Percentiles rank a stretch among this genome's conserved stretches.
Conservation (phyloP, 1,140 invertebrate genomes). For the Mizuhopecten yessoensis region DNA sequence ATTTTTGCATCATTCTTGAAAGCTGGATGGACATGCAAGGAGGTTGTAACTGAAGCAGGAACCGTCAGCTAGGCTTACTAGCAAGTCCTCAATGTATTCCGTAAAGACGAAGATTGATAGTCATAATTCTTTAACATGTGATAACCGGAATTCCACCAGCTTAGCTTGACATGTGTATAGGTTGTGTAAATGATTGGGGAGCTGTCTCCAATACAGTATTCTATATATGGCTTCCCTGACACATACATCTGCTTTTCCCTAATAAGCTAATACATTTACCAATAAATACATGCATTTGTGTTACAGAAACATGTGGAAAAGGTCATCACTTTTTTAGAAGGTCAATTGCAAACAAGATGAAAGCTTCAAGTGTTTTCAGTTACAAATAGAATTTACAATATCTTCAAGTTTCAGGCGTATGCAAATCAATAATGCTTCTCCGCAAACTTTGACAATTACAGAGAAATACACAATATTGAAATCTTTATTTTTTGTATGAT, state of each 20-base stretch:
- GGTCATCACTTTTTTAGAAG: background rate
- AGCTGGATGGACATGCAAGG: background rate
- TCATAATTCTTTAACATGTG: conserved; percentile 9
- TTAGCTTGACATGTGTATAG: background rate
- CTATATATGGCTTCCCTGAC: background rate
- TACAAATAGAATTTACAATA: background rate
- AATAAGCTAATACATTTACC: background rate
- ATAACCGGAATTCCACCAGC: background rate
- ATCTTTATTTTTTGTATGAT: too few species aligned
- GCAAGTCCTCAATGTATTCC: background rate
- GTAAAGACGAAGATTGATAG: conserved; percentile 11
- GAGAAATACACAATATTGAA: too few species aligned
- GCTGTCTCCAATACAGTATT: background rate
- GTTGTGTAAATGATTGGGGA: background rate
- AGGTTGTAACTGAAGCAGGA: background rate
- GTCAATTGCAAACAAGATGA: background rate
- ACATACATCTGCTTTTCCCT: background rate
- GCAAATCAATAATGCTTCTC: too few species aligned
- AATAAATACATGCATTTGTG: background rate
- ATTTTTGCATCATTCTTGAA: background rate
- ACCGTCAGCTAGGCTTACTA: background rate
- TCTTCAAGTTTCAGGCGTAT: background rate
- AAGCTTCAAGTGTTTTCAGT: background rate
- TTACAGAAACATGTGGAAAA: background rate
- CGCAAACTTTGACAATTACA: too few species aligned